Evolutionary conservation across 2,888 invertebrate genomes (phyloP).

Genomic region (Hirudinaria manillensis): DNA sequence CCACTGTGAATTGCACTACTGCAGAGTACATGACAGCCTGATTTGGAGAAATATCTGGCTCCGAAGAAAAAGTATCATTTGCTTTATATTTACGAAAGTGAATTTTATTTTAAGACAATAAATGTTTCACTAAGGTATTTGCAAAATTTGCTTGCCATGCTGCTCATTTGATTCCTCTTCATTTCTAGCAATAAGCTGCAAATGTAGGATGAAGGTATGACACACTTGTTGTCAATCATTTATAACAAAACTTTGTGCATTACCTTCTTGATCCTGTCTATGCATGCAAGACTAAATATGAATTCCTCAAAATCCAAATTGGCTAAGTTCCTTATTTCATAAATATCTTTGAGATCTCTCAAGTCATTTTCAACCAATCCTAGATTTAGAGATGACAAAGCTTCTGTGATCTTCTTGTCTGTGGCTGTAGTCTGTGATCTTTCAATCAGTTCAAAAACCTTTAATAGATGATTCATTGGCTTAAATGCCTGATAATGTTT

Average conservation of each 20-base stretch:
- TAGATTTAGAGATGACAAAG: neutral
- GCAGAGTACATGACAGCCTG: conserved; percentile 14
- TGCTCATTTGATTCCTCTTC: too few species aligned
- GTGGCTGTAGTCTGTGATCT: neutral
- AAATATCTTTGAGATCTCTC: conserved; percentile 20
- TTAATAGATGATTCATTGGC: neutral
- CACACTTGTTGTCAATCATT: too few species aligned
- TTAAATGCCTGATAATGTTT: neutral
- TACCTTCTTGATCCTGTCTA: conserved; percentile 25
- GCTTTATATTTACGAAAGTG: neutral
- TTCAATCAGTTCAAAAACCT: conserved; percentile 22
- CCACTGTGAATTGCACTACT: conserved; percentile 22
- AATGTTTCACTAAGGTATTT: too few species aligned
- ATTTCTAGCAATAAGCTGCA: too few species aligned
- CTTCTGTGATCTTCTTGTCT: neutral
- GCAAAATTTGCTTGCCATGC: too few species aligned
- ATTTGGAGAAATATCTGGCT: neutral
- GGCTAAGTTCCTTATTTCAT: conserved; percentile 1
- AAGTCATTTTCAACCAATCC: neutral
- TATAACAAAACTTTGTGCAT: neutral
- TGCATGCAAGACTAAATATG: conserved; percentile 24
- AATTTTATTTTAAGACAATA: neutral
- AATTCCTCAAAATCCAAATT: conserved; percentile 27
- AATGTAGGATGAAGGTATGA: too few species aligned
- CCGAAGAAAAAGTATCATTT: neutral